A percentile compares a stretch with the other conserved stretches of the same genome.
Evolutionary conservation across 2,888 invertebrate genomes (phyloP).

Genomic region (Pherbina coryleti): DNA sequence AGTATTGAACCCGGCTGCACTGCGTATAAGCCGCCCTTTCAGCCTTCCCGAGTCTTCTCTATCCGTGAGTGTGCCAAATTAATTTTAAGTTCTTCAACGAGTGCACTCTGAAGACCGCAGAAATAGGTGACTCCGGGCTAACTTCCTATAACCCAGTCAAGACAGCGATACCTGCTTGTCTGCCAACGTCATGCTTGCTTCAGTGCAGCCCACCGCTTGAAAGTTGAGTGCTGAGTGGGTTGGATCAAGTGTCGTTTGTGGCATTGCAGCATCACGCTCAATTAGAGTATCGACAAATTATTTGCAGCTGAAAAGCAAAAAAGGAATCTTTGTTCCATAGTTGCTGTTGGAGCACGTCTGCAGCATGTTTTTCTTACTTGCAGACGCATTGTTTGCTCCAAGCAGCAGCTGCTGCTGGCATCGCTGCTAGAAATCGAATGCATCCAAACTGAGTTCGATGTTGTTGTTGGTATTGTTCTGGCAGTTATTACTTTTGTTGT

Average conservation of each 20-base stretch:
- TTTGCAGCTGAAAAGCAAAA: conserved; percentile 6
- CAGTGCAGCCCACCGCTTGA: too few species aligned
- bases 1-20: too few species aligned
- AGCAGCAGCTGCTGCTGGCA: not conserved
- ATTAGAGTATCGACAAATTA: conserved; percentile 26
- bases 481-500: not conserved
- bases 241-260: too few species aligned
- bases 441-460: not conserved
- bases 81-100: not conserved
- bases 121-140: too few species aligned
- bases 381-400: too few species aligned
- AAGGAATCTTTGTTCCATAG: not conserved
- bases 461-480: not conserved
- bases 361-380: not conserved
- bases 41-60: not conserved
- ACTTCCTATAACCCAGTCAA: too few species aligned
- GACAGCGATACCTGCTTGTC: too few species aligned
- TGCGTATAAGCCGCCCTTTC: not conserved
- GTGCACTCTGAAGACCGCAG: too few species aligned
- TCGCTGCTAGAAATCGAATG: not conserved
- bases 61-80: not conserved
- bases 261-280: conserved; percentile 14
- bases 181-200: too few species aligned
- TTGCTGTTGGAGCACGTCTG: not conserved
- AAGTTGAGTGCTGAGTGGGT: too few species aligned